Percentiles rank a stretch among this genome's conserved stretches.
Evolutionary conservation across 1,140 invertebrate species (phyloP).

Genomic region (Hyphantria cunea): DNA sequence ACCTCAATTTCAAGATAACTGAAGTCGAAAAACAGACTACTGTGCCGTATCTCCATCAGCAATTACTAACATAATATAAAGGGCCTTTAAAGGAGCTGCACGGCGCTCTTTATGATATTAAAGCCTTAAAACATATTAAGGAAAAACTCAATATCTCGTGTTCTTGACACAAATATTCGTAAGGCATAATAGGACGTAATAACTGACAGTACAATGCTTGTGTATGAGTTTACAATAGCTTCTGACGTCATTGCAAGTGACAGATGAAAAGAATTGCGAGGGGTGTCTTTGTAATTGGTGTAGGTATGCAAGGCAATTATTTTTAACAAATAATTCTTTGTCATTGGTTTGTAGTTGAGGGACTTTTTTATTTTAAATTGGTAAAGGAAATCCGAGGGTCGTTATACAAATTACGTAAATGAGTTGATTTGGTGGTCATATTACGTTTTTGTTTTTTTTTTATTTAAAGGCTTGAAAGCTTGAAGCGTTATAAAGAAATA

Average conservation of each 20-base stretch:
- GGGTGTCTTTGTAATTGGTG: slow-evolving; percentile 17
- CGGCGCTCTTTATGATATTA: no score
- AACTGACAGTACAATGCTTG: slow-evolving; percentile 31
- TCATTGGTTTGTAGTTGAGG: not conserved
- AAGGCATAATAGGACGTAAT: slow-evolving; percentile 30
- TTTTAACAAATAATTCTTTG: slow-evolving; percentile 16
- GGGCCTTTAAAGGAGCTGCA: no score
- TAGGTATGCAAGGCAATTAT: slow-evolving; percentile 17
- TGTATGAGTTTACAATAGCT: slow-evolving; percentile 28
- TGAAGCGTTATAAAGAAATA: no score
- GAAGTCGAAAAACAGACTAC: no score
- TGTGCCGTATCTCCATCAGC: not conserved
- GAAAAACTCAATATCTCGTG: slow-evolving; percentile 19
- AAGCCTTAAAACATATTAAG: not conserved
- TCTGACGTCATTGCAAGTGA: slow-evolving; percentile 27
- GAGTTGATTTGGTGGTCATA: not conserved
- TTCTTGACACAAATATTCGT: slow-evolving; percentile 33
- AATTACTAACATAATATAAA: not conserved
- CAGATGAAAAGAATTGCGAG: slow-evolving; percentile 43
- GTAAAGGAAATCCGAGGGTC: not conserved
- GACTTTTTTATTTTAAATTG: not conserved
- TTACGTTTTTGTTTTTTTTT: not conserved
- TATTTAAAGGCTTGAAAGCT: not conserved
- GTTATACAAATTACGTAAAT: not conserved
- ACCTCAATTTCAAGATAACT: no score